Conservation (phyloP, 53 echinoderm and acorn worm genomes). For the Actinopyga echinites region DNA sequence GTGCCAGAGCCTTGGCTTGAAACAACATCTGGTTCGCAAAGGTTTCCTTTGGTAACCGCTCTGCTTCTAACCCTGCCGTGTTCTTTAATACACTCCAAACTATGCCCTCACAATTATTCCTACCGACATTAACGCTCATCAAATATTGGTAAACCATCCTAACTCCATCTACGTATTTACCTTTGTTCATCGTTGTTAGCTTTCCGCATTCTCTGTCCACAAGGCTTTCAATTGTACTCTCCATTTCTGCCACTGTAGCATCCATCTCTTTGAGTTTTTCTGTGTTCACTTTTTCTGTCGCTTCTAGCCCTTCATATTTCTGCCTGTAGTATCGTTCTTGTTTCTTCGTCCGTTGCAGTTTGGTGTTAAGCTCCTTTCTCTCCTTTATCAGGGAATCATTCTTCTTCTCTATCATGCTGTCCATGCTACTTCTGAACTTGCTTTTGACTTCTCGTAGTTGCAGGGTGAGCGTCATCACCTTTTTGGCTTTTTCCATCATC, state of each 20-base stretch:
- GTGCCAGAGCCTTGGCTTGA: constrained; percentile 58
- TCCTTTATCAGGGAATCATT: background rate
- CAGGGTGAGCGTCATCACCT: background rate
- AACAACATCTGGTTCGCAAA: constrained; percentile 52
- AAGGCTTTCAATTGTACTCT: constrained; percentile 14
- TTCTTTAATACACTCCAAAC: constrained; percentile 44
- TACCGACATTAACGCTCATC: constrained; percentile 57
- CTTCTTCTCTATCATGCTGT: background rate
- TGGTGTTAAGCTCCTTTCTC: background rate
- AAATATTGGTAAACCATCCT: constrained; percentile 54
- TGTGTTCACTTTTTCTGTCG: background rate
- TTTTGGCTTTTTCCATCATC: background rate
- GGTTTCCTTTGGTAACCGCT: constrained; percentile 49
- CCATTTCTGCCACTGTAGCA: background rate
- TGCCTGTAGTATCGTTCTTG: background rate
- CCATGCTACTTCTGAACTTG: background rate
- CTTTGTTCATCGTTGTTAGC: constrained; percentile 27
- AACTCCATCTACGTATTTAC: constrained; percentile 46
- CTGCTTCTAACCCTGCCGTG: background rate
- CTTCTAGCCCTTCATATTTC: background rate
- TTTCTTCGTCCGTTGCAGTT: background rate
- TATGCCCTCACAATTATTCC: constrained; percentile 45
- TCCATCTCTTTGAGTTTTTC: background rate
- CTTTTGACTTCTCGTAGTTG: background rate
- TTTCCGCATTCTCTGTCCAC: background rate